Percentiles rank a stretch among this genome's conserved stretches.
phyloP scores from a whole-genome alignment of 2,113 vertebrate species.

The Odocoileus hemionus region DNA sequence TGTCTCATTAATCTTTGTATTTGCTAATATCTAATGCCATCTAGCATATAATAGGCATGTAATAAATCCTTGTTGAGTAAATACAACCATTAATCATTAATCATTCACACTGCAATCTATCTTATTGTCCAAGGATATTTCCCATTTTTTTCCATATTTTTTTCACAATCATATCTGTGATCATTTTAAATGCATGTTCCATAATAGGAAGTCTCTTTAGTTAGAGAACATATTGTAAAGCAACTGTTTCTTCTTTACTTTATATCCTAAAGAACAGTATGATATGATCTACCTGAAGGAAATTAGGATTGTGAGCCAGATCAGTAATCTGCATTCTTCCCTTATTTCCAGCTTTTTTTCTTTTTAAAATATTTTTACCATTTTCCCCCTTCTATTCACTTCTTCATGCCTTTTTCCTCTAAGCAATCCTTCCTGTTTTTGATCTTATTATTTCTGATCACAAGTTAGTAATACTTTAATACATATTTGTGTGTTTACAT shows the following conservation, averaged over 20 bases:
- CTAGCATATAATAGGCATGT: neutral
- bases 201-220: neutral
- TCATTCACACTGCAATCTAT: neutral
- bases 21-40: neutral
- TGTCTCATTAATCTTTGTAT: slow-evolving; percentile 21
- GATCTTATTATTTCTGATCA: neutral
- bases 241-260: neutral
- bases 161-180: neutral
- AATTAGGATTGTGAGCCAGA: neutral
- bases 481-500: neutral
- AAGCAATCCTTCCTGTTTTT: neutral
- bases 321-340: neutral
- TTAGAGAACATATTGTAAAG: neutral
- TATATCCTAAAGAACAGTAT: neutral
- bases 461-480: neutral
- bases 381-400: neutral
- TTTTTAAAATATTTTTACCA: neutral
- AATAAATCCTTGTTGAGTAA: slow-evolving; percentile 23
- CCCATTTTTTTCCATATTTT: neutral
- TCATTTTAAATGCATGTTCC: neutral
- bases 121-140: neutral
- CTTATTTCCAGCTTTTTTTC: neutral
- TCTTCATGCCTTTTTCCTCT: neutral
- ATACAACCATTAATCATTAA: slow-evolving; percentile 3
- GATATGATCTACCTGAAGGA: neutral